These are phyloP conservation scores for Netelia melanura DNA, from an alignment of 2,888 invertebrate species.

Conservation along the genomic window DNA sequence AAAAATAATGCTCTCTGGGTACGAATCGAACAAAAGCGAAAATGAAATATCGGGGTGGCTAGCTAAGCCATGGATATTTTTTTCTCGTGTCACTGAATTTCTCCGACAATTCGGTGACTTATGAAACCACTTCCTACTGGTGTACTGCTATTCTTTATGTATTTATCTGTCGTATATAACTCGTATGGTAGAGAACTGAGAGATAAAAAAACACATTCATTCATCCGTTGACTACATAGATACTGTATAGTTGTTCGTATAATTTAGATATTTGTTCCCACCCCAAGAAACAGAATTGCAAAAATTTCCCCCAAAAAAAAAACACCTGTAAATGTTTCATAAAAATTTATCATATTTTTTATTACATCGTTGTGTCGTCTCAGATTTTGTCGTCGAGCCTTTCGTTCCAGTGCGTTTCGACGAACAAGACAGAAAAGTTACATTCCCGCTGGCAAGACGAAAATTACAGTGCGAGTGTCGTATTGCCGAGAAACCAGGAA, in stretches of 20 bases:
- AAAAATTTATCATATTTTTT: no score
- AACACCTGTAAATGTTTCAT: no score
- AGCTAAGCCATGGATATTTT: conserved; percentile 57
- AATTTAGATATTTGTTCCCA: no score
- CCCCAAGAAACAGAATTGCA: no score
- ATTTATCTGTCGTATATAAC: conserved; percentile 48
- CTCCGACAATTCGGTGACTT: conserved; percentile 80
- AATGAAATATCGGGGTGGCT: conserved; percentile 80
- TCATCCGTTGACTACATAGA: conserved; percentile 10
- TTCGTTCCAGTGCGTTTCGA: no score
- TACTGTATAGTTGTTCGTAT: no score
- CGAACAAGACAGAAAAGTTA: no score
- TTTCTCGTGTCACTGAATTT: conserved; percentile 58
- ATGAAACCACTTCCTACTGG: conserved; percentile 81
- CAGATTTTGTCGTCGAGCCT: no score
- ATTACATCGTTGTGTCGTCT: no score
- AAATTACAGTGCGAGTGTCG: not conserved
- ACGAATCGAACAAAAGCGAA: conserved; percentile 84
- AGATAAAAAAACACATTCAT: conserved; percentile 40
- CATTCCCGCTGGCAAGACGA: not conserved
- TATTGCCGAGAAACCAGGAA: not conserved
- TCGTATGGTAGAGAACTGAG: conserved; percentile 67
- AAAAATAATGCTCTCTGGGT: conserved; percentile 82
- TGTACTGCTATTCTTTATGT: conserved; percentile 69
- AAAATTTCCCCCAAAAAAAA: no score